Evolutionary conservation across 2,113 vertebrate species (phyloP), one percentile per base, ranked within the genome.

Genomic region (Motacilla tschutschensis): DNA sequence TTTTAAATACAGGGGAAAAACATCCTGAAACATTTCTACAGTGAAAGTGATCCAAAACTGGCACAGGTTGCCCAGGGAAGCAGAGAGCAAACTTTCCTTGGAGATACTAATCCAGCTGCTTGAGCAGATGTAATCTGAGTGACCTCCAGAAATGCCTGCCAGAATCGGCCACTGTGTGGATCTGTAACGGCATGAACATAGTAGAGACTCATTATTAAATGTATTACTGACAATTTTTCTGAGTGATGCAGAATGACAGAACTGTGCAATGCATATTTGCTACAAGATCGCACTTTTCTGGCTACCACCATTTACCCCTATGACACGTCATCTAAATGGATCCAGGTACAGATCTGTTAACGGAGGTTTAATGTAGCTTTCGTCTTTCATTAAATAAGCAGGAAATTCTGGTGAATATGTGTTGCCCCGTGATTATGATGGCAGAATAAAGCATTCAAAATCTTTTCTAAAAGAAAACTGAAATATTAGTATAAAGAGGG

Each of bases 51-150:
- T 40, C 46, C 17, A 40, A 25, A 19, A 28, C 10, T 16, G 22
- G n/a, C 10, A 51, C 19, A 18, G 6, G 7, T 38, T 72, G 8
- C 31, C 18, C 3, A 21, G 6, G 43, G 25, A 60, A 62, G 17
- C 5, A 44, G 17, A 0, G 0, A 9, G 11, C 8, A 22, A 71
- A 44, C 4, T 12, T 9, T 57, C 19, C 5, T 35, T 12, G 3
- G 31, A 57, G 38, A 41, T 35, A 47, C 3, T 36, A 85, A 70
- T 54, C 3, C 31, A 38, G 25, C 8, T 41, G 26, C 25, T 38
- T 58, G 22, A 26, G 43, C 29, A 47, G 43, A 47, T 24, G 4
- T 17, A 25, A 47, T 33, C 8, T 63, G 26, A 6, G 20, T 50
- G 25, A 59, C 4, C 17, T 73, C 12, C n/a, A 73, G 46, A 82